Percentiles rank a stretch among this genome's conserved stretches.
Evolutionary conservation across 2,888 invertebrate species (phyloP).

Genomic region (Andrena camellia): DNA sequence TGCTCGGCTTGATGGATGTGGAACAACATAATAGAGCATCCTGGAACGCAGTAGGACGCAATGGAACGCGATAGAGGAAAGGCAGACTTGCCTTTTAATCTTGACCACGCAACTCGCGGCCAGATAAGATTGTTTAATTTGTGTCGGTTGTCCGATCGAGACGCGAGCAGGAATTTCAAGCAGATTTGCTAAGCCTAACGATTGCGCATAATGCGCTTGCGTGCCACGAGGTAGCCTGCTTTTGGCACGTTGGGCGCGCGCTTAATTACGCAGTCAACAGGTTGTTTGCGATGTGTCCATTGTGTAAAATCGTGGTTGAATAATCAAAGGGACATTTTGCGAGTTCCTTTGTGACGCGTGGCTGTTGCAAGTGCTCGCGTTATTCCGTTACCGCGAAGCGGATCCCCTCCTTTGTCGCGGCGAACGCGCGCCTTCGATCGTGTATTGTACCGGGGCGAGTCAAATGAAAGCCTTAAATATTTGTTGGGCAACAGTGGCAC

Average conservation of each 20-base stretch:
- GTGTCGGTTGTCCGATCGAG: slow-evolving; percentile 54
- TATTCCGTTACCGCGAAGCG: background rate
- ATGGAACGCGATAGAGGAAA: slow-evolving; percentile 1
- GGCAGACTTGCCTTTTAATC: slow-evolving; percentile 36
- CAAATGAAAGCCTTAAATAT: too few relatives aligned
- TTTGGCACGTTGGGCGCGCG: slow-evolving; percentile 18
- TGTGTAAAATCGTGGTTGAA: slow-evolving; percentile 3
- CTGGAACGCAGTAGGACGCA: background rate
- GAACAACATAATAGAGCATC: background rate
- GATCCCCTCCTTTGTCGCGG: background rate
- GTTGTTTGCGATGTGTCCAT: slow-evolving; percentile 24
- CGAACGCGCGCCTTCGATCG: background rate
- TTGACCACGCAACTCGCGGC: slow-evolving; percentile 40
- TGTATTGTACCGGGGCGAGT: slow-evolving; percentile 4
- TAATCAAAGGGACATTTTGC: background rate
- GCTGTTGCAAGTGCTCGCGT: background rate
- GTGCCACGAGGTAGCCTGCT: slow-evolving; percentile 8
- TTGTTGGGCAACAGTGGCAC: too few relatives aligned
- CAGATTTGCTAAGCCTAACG: slow-evolving; percentile 47
- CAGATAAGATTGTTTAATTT: slow-evolving; percentile 57
- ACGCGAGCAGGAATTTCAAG: slow-evolving; percentile 51
- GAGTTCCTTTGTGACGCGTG: too few relatives aligned
- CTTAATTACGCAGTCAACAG: slow-evolving; percentile 52
- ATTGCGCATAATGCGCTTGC: slow-evolving; percentile 29
- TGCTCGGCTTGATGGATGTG: background rate